Evolutionary conservation across 2,888 invertebrate genomes (phyloP).

Genomic region (Taenaris catops): DNA sequence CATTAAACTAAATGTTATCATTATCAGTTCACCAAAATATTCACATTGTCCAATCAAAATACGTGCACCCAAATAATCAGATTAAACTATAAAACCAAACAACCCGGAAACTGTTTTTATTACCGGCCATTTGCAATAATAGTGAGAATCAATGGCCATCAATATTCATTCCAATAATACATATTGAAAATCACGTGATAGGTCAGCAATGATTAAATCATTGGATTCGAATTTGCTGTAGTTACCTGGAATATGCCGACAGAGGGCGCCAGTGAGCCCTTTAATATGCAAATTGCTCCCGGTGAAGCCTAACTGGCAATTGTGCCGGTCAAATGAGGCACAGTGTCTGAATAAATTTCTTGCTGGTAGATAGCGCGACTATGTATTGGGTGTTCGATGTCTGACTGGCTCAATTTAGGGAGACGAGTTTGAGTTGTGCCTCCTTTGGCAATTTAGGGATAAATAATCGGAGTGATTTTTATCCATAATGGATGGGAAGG

Average conservation of each 20-base stretch:
- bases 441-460: too few relatives aligned
- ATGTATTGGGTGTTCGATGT: too few relatives aligned
- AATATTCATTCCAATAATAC: constrained; percentile 21
- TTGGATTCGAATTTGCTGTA: constrained; percentile 35
- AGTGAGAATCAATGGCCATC: constrained; percentile 21
- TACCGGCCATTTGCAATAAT: constrained; percentile 3
- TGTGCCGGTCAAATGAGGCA: constrained; percentile 37
- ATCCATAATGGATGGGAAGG: too few relatives aligned
- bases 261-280: constrained; percentile 38
- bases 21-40: too few relatives aligned
- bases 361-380: constrained; percentile 1
- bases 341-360: constrained; percentile 35
- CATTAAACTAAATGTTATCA: too few relatives aligned
- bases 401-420: too few relatives aligned
- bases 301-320: constrained; percentile 45
- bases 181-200: constrained; percentile 24
- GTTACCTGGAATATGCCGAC: constrained; percentile 26
- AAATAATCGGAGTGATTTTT: too few relatives aligned
- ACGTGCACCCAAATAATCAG: constrained; percentile 6
- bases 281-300: constrained; percentile 51
- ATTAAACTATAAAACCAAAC: constrained; percentile 14
- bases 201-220: constrained; percentile 38
- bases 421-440: too few relatives aligned
- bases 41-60: constrained; percentile 6
- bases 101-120: constrained; percentile 16